Evolutionary conservation across 2,797 vertebrate species (phyloP).

Genomic region (Knipowitschia caucasica): DNA sequence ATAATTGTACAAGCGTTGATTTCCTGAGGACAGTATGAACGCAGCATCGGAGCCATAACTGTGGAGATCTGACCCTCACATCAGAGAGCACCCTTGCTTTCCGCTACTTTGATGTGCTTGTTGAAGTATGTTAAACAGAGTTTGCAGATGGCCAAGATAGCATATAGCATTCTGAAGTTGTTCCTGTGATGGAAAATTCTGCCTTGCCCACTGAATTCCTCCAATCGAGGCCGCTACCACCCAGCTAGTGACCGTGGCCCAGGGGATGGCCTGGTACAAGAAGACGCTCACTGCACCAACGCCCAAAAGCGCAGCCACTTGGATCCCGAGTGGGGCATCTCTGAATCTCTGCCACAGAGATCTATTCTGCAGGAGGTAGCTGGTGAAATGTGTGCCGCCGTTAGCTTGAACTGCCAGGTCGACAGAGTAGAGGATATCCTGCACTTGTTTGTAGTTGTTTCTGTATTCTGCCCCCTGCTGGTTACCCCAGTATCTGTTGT

Average conservation of each 20-base stretch:
- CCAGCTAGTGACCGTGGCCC: not conserved
- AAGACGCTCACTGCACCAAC: not conserved
- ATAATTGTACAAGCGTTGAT: no score
- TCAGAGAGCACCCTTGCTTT: no score
- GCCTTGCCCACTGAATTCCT: not conserved
- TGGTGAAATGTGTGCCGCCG: not conserved
- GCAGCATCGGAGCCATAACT: no score
- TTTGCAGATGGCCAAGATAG: no score
- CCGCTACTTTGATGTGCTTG: no score
- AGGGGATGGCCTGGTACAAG: not conserved
- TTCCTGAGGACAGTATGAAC: no score
- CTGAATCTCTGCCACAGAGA: not conserved
- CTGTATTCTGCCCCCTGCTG: not conserved
- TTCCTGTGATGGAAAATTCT: not conserved
- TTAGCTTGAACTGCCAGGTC: not conserved
- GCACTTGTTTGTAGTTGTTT: not conserved
- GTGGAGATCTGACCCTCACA: no score
- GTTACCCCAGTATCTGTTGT: not conserved
- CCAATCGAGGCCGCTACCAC: not conserved
- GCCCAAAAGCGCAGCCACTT: not conserved
- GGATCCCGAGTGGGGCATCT: not conserved
- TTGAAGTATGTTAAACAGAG: no score
- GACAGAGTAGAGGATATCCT: not conserved
- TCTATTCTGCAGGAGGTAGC: not conserved
- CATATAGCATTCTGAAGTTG: not conserved